Evolutionary conservation across 2,113 vertebrate species (phyloP), one percentile per base, ranked within the genome.

Genomic region (Drymodes brunneopygia): DNA sequence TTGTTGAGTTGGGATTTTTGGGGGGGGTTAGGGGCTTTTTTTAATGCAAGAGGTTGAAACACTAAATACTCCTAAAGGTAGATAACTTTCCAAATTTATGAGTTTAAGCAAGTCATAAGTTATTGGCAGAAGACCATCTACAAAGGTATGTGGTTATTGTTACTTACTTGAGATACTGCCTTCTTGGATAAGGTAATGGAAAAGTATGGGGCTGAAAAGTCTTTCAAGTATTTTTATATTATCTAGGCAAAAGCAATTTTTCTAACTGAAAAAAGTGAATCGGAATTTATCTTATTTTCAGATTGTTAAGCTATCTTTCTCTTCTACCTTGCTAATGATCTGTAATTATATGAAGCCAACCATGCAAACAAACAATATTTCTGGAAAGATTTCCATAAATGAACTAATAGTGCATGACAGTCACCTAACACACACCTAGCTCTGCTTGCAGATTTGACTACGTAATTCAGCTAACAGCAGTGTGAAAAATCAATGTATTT

Each of bases 401-500:
- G 69, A 44, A 50, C 71, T 94, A 86, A 94, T 81, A 90, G 75
- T 96, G 90, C 65, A 12, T 95, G 84, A 91, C 82, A 92, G 72
- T 48, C 77, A 81, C 66, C 89, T 92, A 61, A 54, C 72, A 54
- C 42, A 73, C 36, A 60, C 61, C 58, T 79, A 80, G 35, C 15
- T 1, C 81, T 95, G 94, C 94, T 95, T 97, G 90, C 84, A 89
- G 65, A 86, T 92, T 91, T 95, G 70, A 91, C 93, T 93, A 83
- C 65, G 21, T 74, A 62, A 90, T 88, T 96, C 74, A 64, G 72
- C 86, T 86, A 71, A 61, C 58, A 57, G 48, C 56, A 72, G 29
- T 70, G 92, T 51, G 20, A 79, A 92, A 96, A 93, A 88, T 94
- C 94, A 40, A 78, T 91, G 35, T 67, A 53, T 92, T 85, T 94